Base-by-base conservation (phyloP, 1,140 invertebrate genomes). In the Drosophila tropicalis region DNA sequence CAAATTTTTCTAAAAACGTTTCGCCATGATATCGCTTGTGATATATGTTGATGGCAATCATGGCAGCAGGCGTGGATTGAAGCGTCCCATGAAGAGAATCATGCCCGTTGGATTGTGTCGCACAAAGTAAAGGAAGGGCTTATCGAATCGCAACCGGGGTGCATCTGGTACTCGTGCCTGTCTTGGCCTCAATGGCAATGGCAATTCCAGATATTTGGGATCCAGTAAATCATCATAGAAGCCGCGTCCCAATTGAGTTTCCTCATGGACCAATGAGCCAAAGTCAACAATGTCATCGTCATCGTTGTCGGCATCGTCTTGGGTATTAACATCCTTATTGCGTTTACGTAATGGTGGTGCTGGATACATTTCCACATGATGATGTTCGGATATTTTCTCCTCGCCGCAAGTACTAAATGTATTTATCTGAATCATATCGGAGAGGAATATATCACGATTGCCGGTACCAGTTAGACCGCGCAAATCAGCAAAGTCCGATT, bases 51-150 rank as follows among this genome's bases (percentile, higher is more conserved):
- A 51, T 51, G 44, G 17, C 10, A 22, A 51, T 92, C 83, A 92
- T 75, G 95, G 95, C 90, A 96, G 89, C 82, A 96, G 93, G 92
- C 96, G 94, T 12, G 96, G 96, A 92, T 97, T 97, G 92, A 97
- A 97, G 84, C 96, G 93, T 54, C 96, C 96, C 93, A 97, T 96
- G 84, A 96, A 96, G 40, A 97, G 92, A 79, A 97, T 96, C 92
- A 97, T 94, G 68, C 96, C 96, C 6, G 96, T 96, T 2, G 96
- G 97, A 92, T 97, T 97, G 89, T 97, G 97, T 83, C 96, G 93
- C 12, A 97, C 96, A 72, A 97, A 96, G 89, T 96, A 97, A 4
- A 97, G 92, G 93, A 97, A 97, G 1, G 97, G 96, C 83, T 96
- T 94, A 72, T 97, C 96, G 80, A 97, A 95, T 79, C 96, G 95